A percentile compares a stretch with the other conserved stretches of the same genome.
Evolutionary conservation across 2,113 vertebrate species (phyloP).

Genomic region (Elachura formosa): DNA sequence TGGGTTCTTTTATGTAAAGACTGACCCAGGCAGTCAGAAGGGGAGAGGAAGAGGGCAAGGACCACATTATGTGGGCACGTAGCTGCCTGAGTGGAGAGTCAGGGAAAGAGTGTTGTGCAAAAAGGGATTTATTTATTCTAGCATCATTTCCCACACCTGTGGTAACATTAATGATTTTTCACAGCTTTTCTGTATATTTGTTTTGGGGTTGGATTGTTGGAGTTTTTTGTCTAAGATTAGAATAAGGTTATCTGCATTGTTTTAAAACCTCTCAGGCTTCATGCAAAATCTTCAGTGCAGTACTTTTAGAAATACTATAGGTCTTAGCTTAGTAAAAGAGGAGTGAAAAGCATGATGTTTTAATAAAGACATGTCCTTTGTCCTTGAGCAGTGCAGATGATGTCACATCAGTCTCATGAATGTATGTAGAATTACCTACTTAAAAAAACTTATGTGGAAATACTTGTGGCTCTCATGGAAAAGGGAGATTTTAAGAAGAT

Average conservation of each 20-base stretch:
- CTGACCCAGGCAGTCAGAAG: slow-evolving; percentile 65
- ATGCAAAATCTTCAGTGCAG: neutral
- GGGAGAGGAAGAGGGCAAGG: slow-evolving; percentile 62
- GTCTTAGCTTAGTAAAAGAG: neutral
- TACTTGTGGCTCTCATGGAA: slow-evolving; percentile 2
- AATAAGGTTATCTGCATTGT: neutral
- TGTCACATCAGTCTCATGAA: slow-evolving; percentile 23
- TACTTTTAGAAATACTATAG: neutral
- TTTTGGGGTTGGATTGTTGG: neutral
- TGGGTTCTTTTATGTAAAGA: slow-evolving; percentile 59
- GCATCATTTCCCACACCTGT: slow-evolving; percentile 60
- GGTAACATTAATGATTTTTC: slow-evolving; percentile 27
- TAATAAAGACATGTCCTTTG: slow-evolving; percentile 27
- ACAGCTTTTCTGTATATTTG: neutral
- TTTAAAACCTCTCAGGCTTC: neutral
- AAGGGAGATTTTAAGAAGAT: slow-evolving; percentile 15
- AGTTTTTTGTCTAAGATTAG: neutral
- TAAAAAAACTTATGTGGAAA: neutral
- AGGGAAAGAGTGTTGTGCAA: slow-evolving; percentile 34
- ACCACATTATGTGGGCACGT: slow-evolving; percentile 59
- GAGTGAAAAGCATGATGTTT: slow-evolving; percentile 23
- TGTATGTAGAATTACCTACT: slow-evolving; percentile 26
- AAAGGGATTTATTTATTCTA: slow-evolving; percentile 46
- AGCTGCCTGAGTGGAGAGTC: neutral
- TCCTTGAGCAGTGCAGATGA: slow-evolving; percentile 11